Evolutionary conservation across 2,113 vertebrate species (phyloP).

Genomic region (Formicarius rufipectus): DNA sequence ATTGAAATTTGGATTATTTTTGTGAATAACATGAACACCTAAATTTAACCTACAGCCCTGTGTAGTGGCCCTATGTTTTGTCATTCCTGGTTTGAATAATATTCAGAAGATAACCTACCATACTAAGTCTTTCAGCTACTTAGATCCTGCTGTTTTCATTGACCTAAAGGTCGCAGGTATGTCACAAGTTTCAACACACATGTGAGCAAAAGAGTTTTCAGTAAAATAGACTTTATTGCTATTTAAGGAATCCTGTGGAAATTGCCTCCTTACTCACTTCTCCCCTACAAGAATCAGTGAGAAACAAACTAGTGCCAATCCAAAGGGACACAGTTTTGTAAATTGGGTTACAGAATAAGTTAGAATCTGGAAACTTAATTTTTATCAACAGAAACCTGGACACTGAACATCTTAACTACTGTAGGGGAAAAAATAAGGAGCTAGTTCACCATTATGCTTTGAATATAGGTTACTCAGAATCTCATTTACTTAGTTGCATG

Average conservation of each 20-base stretch:
- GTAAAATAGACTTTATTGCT: not conserved
- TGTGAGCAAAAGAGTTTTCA: not conserved
- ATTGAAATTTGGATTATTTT: not conserved
- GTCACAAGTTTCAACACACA: not conserved
- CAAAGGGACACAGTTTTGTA: not conserved
- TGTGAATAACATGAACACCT: not conserved
- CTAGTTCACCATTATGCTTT: not conserved
- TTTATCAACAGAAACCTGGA: not conserved
- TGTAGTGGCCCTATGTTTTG: not conserved
- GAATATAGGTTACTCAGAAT: constrained; percentile 9
- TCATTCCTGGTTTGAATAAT: not conserved
- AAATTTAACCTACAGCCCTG: not conserved
- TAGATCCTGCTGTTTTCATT: not conserved
- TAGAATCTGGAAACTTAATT: not conserved
- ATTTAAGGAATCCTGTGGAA: not conserved
- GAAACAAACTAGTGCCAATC: not conserved
- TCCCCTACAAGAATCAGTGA: not conserved
- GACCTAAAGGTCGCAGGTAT: not conserved
- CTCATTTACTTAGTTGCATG: not conserved
- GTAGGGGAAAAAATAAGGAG: not conserved
- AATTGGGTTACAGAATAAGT: not conserved
- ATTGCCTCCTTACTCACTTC: not conserved
- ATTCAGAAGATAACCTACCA: rapidly evolving
- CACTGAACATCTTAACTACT: not conserved
- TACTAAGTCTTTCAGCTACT: not conserved